A percentile compares a stretch with the other conserved stretches of the same genome.
Evolutionary conservation across 2,797 vertebrate species (phyloP).

Genomic region (Xenentodon cancila): DNA sequence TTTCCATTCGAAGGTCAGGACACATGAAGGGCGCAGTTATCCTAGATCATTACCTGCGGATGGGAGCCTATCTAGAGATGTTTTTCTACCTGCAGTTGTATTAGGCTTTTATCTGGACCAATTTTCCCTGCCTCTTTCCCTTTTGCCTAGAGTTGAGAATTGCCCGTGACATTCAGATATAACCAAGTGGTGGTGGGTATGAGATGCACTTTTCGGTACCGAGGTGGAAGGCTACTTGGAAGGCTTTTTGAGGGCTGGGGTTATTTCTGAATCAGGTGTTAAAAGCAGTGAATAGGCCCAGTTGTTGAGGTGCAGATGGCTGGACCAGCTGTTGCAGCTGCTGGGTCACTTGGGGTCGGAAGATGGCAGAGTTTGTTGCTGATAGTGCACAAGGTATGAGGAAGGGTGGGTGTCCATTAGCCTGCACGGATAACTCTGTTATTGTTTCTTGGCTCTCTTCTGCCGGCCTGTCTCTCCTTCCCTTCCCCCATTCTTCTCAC

Average conservation of each 20-base stretch:
- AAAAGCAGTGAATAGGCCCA: constrained; percentile 50
- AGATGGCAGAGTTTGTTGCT: constrained; percentile 22
- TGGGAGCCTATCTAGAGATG: constrained; percentile 37
- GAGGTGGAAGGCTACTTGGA: constrained; percentile 32
- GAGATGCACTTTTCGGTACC: constrained; percentile 30
- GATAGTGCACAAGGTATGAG: constrained; percentile 45
- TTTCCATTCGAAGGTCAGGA: constrained; percentile 36
- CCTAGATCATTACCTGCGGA: constrained; percentile 51
- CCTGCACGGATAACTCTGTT: constrained; percentile 24
- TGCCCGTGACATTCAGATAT: constrained; percentile 60
- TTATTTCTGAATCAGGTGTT: constrained; percentile 59
- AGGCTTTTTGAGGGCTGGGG: constrained; percentile 43
- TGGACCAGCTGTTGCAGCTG: constrained; percentile 12
- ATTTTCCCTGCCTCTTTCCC: constrained; percentile 31
- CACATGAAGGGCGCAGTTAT: constrained; percentile 56
- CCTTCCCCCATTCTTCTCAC: constrained; percentile 13
- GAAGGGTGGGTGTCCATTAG: constrained; percentile 55
- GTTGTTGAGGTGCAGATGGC: constrained; percentile 23
- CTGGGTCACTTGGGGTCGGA: constrained; percentile 14
- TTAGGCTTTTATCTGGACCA: constrained; percentile 57
- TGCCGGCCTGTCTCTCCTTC: not conserved
- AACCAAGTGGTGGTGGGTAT: constrained; percentile 19
- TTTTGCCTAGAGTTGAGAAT: constrained; percentile 45
- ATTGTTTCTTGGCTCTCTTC: constrained; percentile 18
- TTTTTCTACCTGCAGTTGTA: constrained; percentile 50